Evolutionary conservation across 2,113 vertebrate species (phyloP), one percentile per base, ranked within the genome.

Genomic region (Labrus mixtus): DNA sequence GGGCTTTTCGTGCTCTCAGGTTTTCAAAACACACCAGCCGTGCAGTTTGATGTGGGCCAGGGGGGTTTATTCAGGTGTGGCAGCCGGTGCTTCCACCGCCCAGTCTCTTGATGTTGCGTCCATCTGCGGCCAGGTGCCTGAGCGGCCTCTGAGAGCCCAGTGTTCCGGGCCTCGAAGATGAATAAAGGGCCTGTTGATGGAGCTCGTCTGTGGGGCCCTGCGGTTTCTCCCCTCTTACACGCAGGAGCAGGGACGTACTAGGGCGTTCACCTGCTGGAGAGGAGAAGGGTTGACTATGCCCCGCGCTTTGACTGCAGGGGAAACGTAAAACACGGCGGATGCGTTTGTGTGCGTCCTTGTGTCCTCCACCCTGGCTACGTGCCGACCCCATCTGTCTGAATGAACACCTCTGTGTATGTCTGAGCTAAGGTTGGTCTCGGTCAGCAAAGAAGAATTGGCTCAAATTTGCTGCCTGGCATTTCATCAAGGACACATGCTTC

Each of bases 21-120:
- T 81, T 91, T 87, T 87, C 73, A 84, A 84, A 77, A 80, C 33
- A 63, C 69, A 41, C 68, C 57, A 36, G 71, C 55, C 39, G 3
- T 60, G 57, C 45, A 60, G 78, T 87, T 91, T 92, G 89, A 90
- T 89, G 92, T 90, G 91, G 83, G 70, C 48, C 65, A 19, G 54
- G 61, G 36, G 85, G 87, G 83, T 87, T 92, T 91, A 87, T 90
- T 92, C 91, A 92, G 92, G 92, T 92, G 91, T 87, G 87, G 85
- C 68, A 76, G 66, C 77, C 76, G 29, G 59, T 19, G 57, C 71
- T 78, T 82, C 90, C 74, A 23, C 83, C 86, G 65, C 88, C 85
- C 81, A 60, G 80, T 76, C 79, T 86, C 84, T 91, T 91, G 91
- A 93, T 91, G 88, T 89, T 70, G 58, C 41, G 82, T 83, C 83